phyloP scores from a whole-genome alignment of 2,113 vertebrate genomes.

The Gadus chalcogrammus region DNA sequence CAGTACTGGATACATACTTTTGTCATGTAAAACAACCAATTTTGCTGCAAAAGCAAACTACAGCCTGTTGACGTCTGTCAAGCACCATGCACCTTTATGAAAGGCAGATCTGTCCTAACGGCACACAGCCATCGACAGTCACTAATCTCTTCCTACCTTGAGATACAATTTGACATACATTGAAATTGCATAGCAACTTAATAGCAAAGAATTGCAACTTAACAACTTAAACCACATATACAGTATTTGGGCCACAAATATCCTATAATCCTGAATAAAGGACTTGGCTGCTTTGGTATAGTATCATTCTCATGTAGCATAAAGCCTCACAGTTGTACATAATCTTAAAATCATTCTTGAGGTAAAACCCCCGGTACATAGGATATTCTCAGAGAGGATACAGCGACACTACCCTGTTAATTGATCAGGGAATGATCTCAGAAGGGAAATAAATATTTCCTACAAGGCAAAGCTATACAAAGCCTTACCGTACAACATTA shows the following conservation, averaged over 20 bases:
- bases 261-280: no score
- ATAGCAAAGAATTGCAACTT: background rate
- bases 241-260: no score
- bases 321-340: no score
- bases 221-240: background rate
- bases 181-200: background rate
- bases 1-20: background rate
- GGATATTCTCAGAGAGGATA: background rate
- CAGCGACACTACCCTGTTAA: background rate
- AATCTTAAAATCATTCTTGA: background rate
- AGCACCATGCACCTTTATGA: background rate
- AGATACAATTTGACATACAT: background rate
- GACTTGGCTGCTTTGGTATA: background rate
- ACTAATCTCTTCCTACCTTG: background rate
- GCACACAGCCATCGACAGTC: background rate
- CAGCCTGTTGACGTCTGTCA: background rate
- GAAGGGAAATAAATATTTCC: conserved; percentile 47
- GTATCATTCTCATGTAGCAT: background rate
- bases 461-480: conserved; percentile 38
- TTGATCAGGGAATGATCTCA: background rate
- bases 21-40: background rate
- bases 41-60: background rate
- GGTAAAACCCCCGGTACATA: background rate
- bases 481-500: no score
- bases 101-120: background rate